phyloP scores from a whole-genome alignment of 1,140 invertebrate genomes.

The Drosophila nigromelanica region DNA sequence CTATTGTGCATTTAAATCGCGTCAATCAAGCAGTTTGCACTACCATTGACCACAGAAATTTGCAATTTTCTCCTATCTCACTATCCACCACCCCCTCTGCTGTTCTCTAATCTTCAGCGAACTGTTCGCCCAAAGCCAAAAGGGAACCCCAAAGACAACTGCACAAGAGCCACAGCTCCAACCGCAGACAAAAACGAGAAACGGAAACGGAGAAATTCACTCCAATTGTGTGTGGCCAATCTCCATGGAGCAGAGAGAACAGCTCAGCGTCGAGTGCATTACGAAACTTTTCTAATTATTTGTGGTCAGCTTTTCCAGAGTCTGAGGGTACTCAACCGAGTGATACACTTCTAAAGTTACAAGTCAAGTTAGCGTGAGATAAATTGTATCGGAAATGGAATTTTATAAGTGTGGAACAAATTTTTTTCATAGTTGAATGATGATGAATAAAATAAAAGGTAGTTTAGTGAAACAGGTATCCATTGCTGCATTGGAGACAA shows the following conservation, averaged over 20 bases:
- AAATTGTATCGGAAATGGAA: not conserved
- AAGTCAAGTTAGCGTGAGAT: not conserved
- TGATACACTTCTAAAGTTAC: not conserved
- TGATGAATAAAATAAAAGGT: too few relatives aligned
- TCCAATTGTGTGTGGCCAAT: conserved; percentile 33
- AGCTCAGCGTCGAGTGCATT: conserved; percentile 15
- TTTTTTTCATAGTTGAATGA: too few relatives aligned
- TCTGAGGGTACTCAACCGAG: not conserved
- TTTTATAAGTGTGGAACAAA: not conserved
- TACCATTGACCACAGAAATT: conserved; percentile 49
- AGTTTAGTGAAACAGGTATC: too few relatives aligned
- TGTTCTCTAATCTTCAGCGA: conserved; percentile 26
- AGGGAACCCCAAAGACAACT: conserved; percentile 25
- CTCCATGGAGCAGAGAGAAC: conserved; percentile 29
- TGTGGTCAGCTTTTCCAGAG: conserved; percentile 33
- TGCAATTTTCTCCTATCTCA: conserved; percentile 30
- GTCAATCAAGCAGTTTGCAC: conserved; percentile 21
- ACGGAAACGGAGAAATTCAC: conserved; percentile 29
- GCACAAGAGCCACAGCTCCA: conserved; percentile 10
- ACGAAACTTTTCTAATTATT: conserved; percentile 64
- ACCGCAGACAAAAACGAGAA: conserved; percentile 16
- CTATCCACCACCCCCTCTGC: not conserved
- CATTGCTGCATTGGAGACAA: too few relatives aligned
- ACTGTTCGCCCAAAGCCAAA: conserved; percentile 24
- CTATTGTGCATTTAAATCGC: conserved; percentile 39